Evolutionary conservation across 2,113 vertebrate genomes (phyloP), one percentile per base, ranked within the genome.

Genomic region (Colaptes auratus): DNA sequence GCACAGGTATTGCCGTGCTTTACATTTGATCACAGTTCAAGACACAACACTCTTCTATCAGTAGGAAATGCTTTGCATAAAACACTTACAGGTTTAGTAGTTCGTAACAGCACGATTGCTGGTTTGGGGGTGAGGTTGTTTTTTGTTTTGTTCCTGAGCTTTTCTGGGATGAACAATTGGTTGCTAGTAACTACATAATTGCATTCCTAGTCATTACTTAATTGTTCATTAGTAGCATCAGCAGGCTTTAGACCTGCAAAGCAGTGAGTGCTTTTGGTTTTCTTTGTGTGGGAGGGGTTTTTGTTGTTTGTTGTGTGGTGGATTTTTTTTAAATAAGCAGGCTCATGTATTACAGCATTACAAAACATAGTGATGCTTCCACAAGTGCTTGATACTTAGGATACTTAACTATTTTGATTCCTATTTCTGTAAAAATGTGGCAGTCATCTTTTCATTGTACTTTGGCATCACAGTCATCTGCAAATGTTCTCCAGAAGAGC

Each of bases 1-100:
- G 33, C 2, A 1, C 2, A 3, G 30, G 2, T 15, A 4, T 55
- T 53, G 52, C 28, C 3, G 0, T 3, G 28, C 64, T 46, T 48
- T 50, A 28, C 6, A 0, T 25, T n/a, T 15, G 17, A 17, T n/a
- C 15, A 12, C 46, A 66, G 74, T 31, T 11, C 48, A 33, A 75
- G 60, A 24, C 9, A 6, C 30, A 27, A 17, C 5, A 1, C 27
- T 11, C 13, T 8, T 5, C 52, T 86, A 10, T 35, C 27, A 14
- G 0, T 0, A 59, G n/a, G 9, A 77, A 63, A 48, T 15, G 12
- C 36, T 92, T 64, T 72, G 31, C 30, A 7, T 72, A 27, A 48
- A 80, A 64, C 31, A 30, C 16, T 46, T 33, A 1, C 35, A 63
- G 21, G 13, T 63, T 2, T 9, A 27, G 20, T 10, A 19, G 42